These are phyloP conservation scores for Lepidurus packardi DNA, from an alignment of 1,140 invertebrate genomes.

Conservation along the genomic window DNA sequence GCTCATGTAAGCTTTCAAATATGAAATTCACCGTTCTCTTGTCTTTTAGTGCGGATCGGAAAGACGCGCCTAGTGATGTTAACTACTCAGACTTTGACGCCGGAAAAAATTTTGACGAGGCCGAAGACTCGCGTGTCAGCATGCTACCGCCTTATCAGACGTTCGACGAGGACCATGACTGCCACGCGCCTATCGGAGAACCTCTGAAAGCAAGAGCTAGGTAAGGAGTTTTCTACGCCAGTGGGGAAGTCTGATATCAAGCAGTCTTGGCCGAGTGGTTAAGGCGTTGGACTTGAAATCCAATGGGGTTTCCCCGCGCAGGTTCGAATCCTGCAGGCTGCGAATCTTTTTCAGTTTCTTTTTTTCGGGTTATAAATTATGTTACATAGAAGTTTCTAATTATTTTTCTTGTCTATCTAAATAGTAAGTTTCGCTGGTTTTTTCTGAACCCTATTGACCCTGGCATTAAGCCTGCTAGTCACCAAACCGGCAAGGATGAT, in stretches of 20 bases:
- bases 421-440: not conserved
- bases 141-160: not conserved
- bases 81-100: not conserved
- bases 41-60: too few species aligned
- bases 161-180: not conserved
- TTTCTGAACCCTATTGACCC: not conserved
- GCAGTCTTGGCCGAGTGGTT: slow-evolving; percentile 56
- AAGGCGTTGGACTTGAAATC: slow-evolving; percentile 76
- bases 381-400: not conserved
- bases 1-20: not conserved
- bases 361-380: not conserved
- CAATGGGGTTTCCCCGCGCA: slow-evolving; percentile 73
- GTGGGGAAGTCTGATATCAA: not conserved
- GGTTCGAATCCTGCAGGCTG: slow-evolving; percentile 76
- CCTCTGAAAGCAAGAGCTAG: not conserved
- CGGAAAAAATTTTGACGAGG: not conserved
- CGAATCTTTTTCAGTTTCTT: slow-evolving; percentile 45
- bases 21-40: not conserved
- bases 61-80: too few species aligned
- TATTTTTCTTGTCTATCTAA: not conserved
- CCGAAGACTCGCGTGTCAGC: not conserved
- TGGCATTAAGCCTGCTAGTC: not conserved
- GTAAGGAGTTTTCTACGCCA: not conserved
- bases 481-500: not conserved
- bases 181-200: not conserved